Evolutionary conservation across 2,888 invertebrate genomes (phyloP), one percentile per base, ranked within the genome.

Genomic region (Gastracanthus pulcherrimus): DNA sequence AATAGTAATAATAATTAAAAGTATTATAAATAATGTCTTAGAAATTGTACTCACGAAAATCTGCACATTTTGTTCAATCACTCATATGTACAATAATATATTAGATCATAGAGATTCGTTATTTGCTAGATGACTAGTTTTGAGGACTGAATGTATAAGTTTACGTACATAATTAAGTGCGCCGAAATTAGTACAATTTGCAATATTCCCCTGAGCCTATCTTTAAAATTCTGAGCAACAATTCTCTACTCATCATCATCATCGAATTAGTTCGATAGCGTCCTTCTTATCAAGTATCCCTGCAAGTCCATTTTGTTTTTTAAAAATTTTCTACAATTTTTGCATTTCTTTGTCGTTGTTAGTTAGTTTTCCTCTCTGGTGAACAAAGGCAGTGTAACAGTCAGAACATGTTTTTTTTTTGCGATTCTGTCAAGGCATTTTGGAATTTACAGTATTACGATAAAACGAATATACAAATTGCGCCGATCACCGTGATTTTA

Each of bases 41-140:
- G 6, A 26, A 29, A 31, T 75, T 70, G 45, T 34, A 76, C 38
- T 82, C 45, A 64, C 1, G 45, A 77, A 74, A 71, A 82, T 62
- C 16, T 80, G 75, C 70, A 34, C 23, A 66, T 80, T 76, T 82
- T 77, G 82, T 80, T 64, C 82, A 82, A 80, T 75, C 80, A 82
- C 60, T 66, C 80, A 83, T 77, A 84, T 80, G 41, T 83, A 83
- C 82, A 84, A 74, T 82, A 83, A 67, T 81, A 78, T 84, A 84
- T 78, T 78, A 82, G 74, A 84, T 82, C 77, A 78, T 83, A 84
- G 76, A 85, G 76, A 81, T 85, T 83, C 78, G 67, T 82, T 84
- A 85, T 80, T 58, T 74, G 48, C 82, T 83, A 86, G 64, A 77
- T 87, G 87, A 86, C 87, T 87, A 87, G 86, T 83, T 84, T 84